Evolutionary conservation across 2,113 vertebrate species (phyloP), one percentile per base, ranked within the genome.

Genomic region (Hucho hucho): DNA sequence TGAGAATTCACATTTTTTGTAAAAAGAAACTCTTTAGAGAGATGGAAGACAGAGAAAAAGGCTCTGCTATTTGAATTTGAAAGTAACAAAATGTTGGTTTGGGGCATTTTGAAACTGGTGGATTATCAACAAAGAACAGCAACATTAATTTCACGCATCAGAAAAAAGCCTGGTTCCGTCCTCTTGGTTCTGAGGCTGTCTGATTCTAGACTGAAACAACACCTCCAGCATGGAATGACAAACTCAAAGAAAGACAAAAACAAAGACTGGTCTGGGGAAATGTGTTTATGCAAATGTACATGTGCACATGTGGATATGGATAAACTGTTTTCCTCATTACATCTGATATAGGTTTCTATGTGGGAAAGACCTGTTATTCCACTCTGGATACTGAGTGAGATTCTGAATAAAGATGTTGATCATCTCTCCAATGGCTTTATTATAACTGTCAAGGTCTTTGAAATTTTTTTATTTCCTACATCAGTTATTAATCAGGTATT

Each of bases 121-220:
- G 66, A 84, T 84, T 86, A 86, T 86, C 84, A 86, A 69, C 82
- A 75, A 56, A 74, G 67, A 79, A 73, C 82, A 84, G 82, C 64
- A 37, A 78, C 76, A 70, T 49, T 83, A 72, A 88, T 88, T 88
- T 83, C 75, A 81, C 72, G 84, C 76, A 74, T 76, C 74, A 81
- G 74, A 53, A 73, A 63, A 20, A 74, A 43, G 49, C 73, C 66
- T n/a, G 75, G 66, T 65, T 75, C 64, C 64, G 29, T 68, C 37
- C 74, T 75, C 69, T 70, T 56, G 69, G 66, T 65, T 63, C n/a
- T 32, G 28, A 37, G 69, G 53, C 72, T 37, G 24, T 70, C 68
- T 74, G 71, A 77, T 73, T 76, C 72, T 56, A 46, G 67, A 29
- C 71, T 56, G 63, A 65, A 72, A 72, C 37, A 61, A 80, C 75